Base-by-base conservation (phyloP, 35 echinoderm and acorn worm genomes). In the Apostichopus parvimensis region DNA sequence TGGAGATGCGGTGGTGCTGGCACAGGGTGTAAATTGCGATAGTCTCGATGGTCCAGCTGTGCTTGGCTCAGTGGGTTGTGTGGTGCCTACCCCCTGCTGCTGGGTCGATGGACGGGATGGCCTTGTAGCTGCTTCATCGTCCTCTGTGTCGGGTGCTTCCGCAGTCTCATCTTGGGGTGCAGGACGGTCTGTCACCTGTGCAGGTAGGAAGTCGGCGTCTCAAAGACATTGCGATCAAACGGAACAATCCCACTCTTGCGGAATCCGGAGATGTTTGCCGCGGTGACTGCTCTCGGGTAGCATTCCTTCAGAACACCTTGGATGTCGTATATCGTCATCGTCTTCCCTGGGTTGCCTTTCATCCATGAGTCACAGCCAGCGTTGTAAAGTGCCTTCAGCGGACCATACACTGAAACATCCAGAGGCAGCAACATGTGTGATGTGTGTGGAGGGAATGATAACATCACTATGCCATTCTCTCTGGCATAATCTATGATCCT, bases 251-350 rank as follows among this genome's bases (percentile, higher is more conserved):
- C n/a, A 73, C 68, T 73, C 68, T 73, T 73, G 12, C n/a, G 12
- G 68, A 73, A 20, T 73, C 68, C 68, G 13, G 68, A 73, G 68
- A 73, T 73, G 68, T 73, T 73, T 14, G 68, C n/a, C 13, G 68
- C 1, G 12, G 68, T 73, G 68, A 73, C 68, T 18, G 68, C 68
- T 20, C n/a, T 73, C 68, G n/a, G 68, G 17, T 73, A 73, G 68
- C 68, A 73, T 73, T 73, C 13, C n/a, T 73, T 73, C n/a, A 73
- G n/a, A 73, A 73, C n/a, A 20, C 68, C 68, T 20, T 5, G 83
- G 23, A 87, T 87, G 17, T 87, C 53, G 59, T 87, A 87, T 18
- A 87, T 87, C 23, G 83, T n/a, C n/a, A n/a, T n/a, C n/a, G n/a
- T 87, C 45, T 87, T 56, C 18, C 83, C 83, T 87, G 83, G 83